Conservation (phyloP, 2,113 vertebrate species). For the Gracilinanus agilis region DNA sequence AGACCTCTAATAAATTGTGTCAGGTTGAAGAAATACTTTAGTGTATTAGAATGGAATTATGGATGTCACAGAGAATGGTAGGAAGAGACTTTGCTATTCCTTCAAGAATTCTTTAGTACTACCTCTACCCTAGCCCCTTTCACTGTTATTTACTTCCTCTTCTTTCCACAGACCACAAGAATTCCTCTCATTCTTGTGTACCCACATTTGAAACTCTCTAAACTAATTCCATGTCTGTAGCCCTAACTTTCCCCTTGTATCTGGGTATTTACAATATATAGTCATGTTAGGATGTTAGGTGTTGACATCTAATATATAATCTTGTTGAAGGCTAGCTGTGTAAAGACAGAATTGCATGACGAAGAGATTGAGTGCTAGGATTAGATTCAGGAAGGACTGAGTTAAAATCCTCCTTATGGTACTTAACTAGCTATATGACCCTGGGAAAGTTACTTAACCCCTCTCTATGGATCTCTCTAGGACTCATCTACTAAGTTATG, state of each 20-base stretch:
- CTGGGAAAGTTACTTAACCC: neutral
- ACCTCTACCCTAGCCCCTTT: neutral
- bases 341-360: neutral
- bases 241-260: neutral
- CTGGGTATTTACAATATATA: neutral
- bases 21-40: neutral
- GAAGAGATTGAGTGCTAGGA: neutral
- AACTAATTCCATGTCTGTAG: neutral
- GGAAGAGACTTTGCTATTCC: neutral
- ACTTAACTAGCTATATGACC: neutral
- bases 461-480: neutral
- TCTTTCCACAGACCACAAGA: neutral
- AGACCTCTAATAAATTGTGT: neutral
- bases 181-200: neutral
- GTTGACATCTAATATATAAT: constrained; percentile 1
- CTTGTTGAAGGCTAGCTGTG: neutral
- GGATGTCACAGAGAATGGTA: neutral
- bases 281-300: neutral
- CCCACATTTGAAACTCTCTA: neutral
- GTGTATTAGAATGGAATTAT: neutral
- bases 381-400: neutral
- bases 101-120: neutral
- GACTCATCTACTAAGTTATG: neutral
- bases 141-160: neutral
- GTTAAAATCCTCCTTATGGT: neutral